Base-by-base conservation (phyloP, 2,888 invertebrate species). In the Parasteatoda lunata region DNA sequence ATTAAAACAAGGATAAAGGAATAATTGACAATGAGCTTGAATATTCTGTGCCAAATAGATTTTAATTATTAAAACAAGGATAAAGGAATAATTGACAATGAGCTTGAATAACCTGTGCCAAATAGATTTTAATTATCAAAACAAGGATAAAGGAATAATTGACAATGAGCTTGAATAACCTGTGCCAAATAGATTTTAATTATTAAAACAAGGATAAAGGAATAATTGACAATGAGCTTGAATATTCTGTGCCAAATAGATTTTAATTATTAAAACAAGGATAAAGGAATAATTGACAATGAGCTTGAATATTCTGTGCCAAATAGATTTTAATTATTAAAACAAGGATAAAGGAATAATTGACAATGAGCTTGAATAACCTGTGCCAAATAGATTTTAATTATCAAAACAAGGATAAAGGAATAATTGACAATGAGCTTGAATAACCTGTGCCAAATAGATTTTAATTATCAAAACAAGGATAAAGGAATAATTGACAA, bases 281-380 rank as follows among this genome's bases (percentile, higher is more conserved):
- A 30, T 30, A 30, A 30, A 30, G 30, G 2, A 30, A 30, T 30
- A 30, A 30, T 30, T 97, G 97, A 93, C 98, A 98, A 72, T 96
- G 95, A 91, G 97, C 96, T 90, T 97, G 96, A 90, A 98, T 96
- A 79, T 96, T 96, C 96, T 98, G 97, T 92, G 97, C 91, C 30
- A 30, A 30, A 30, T 30, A 30, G 30, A 30, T 30, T 30, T 2
- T 30, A 30, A 30, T 30, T 30, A 30, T 30, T 30, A 30, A 30
- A 30, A 30, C 0, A 30, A 30, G 30, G 30, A 30, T 30, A 30
- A 30, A 30, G 30, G 2, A 30, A 30, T 30, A 30, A 30, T 30
- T 97, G 97, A 93, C 98, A 98, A 72, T 96, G 95, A 91, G 97
- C 96, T 90, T 97, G 96, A 90, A 98, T 96, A 79, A 96, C 96